These are phyloP conservation scores for Alligator sinensis DNA, from an alignment of 2,113 vertebrate species.

Conservation along the genomic window DNA sequence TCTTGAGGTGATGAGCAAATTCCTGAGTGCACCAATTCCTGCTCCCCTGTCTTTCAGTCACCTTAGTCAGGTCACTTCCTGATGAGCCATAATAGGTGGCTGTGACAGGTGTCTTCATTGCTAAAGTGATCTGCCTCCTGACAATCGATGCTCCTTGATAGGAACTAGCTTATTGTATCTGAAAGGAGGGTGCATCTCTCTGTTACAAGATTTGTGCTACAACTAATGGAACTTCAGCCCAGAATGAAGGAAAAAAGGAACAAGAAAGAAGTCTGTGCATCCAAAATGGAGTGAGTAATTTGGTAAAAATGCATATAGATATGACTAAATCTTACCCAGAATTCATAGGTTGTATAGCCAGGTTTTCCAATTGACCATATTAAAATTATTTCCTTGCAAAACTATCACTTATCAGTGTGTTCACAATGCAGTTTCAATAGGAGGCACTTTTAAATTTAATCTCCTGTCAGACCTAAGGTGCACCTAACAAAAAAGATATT, in stretches of 20 bases:
- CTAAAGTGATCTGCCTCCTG: neutral
- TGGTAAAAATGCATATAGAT: too few relatives aligned
- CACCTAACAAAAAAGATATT: neutral
- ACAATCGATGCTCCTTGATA: neutral
- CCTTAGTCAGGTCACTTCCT: neutral
- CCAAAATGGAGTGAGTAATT: too few relatives aligned
- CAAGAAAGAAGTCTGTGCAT: neutral
- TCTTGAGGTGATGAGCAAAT: neutral
- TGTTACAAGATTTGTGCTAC: neutral
- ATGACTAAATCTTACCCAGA: neutral
- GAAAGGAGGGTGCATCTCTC: neutral
- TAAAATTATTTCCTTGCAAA: neutral
- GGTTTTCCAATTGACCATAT: neutral
- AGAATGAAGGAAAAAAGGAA: neutral
- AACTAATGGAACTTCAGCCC: neutral
- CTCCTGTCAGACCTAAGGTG: neutral
- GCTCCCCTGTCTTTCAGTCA: neutral
- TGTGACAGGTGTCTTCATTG: neutral
- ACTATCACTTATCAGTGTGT: neutral
- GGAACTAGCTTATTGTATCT: neutral
- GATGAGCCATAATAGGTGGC: neutral
- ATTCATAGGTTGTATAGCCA: neutral
- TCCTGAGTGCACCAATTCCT: neutral
- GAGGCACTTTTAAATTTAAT: neutral
- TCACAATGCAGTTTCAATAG: neutral